These are phyloP conservation scores for Parochlus steinenii DNA, from an alignment of 2,888 invertebrate species.

Conservation along the genomic window DNA sequence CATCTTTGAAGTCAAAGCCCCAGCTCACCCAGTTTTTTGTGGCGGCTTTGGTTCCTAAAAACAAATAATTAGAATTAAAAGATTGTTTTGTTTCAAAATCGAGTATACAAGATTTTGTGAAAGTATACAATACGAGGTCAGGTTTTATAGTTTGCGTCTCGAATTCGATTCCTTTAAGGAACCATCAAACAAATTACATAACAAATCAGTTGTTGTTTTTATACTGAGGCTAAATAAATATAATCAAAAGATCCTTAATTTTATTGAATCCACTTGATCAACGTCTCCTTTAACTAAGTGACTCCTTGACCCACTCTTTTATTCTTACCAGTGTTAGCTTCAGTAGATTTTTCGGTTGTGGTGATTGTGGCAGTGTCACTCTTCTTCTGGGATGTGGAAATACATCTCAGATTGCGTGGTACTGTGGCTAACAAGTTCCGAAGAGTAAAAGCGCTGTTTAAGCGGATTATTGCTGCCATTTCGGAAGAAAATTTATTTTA, in stretches of 20 bases:
- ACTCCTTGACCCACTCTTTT: too few species aligned
- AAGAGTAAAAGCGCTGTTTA: slow-evolving; percentile 2
- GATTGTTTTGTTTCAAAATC: slow-evolving; percentile 47
- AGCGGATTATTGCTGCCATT: slow-evolving; percentile 4
- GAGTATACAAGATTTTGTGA: too few species aligned
- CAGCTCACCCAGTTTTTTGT: slow-evolving; percentile 63
- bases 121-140: too few species aligned
- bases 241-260: too few species aligned
- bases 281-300: too few species aligned
- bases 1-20: slow-evolving; percentile 52
- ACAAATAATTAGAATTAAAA: slow-evolving; percentile 38
- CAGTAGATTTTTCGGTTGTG: slow-evolving; percentile 23
- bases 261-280: too few species aligned
- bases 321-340: slow-evolving; percentile 24
- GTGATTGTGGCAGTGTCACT: slow-evolving; percentile 37
- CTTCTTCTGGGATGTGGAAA: slow-evolving; percentile 39
- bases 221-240: too few species aligned
- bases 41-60: slow-evolving; percentile 10
- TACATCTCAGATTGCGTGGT: slow-evolving; percentile 20
- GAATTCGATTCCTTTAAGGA: too few species aligned
- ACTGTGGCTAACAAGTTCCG: slow-evolving; percentile 9
- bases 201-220: too few species aligned
- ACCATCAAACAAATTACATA: too few species aligned
- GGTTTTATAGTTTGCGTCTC: too few species aligned
- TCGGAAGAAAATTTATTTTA: not conserved